phyloP scores from a whole-genome alignment of 2,113 vertebrate genomes.

The Mesoclemmys tuberculata region DNA sequence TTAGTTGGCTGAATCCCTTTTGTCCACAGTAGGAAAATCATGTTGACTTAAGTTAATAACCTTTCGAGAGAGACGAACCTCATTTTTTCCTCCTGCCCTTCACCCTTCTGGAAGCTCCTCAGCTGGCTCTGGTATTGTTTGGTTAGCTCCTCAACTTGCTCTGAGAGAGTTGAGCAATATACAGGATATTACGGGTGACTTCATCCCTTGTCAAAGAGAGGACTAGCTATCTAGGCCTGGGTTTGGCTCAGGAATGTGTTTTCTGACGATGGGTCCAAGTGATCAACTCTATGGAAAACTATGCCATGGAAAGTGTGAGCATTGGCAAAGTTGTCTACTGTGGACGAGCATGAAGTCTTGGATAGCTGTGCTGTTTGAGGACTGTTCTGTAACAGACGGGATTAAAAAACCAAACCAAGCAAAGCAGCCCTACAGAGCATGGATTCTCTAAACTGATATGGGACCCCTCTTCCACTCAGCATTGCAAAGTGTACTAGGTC shows the following conservation, averaged over 20 bases:
- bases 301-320: neutral
- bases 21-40: neutral
- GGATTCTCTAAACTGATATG: neutral
- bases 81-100: neutral
- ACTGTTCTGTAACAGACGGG: neutral
- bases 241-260: rapidly evolving
- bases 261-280: rapidly evolving
- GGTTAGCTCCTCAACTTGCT: neutral
- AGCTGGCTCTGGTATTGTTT: neutral
- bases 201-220: neutral
- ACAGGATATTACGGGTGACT: neutral
- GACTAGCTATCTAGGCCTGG: neutral
- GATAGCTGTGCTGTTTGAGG: neutral
- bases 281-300: neutral
- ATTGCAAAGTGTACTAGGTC: neutral
- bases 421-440: neutral
- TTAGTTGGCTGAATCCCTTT: neutral
- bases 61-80: neutral
- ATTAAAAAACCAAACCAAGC: neutral
- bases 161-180: neutral
- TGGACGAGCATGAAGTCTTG: neutral
- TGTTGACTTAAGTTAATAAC: rapidly evolving
- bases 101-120: rapidly evolving
- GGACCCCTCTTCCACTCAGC: neutral
- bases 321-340: neutral